Base-by-base conservation (phyloP, 2,797 vertebrate genomes). In the Enteromius radiatus region DNA sequence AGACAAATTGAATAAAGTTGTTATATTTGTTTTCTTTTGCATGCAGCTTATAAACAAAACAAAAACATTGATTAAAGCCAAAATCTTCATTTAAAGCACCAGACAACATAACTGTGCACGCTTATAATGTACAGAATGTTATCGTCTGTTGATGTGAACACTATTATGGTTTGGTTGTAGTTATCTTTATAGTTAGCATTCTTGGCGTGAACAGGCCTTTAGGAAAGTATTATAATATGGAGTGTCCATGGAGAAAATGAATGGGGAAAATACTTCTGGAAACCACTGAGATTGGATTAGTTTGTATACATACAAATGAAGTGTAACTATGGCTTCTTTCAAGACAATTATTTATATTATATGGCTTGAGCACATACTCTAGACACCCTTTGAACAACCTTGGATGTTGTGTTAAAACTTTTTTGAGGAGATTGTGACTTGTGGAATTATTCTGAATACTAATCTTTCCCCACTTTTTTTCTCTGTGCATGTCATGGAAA, bases 331-430 rank as follows among this genome's bases (percentile, higher is more conserved):
- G 2, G n/a, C n/a, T 26, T 76, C n/a, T 76, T 59, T 74, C 12
- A 54, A 54, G 47, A 36, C 1, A 74, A 38, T 36, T 41, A 59
- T 76, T 41, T 23, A 41, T 75, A 59, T 59, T 75, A 75, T 59
- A 59, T 54, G 31, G 2, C 6, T 14, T 26, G 73, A 41, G n/a
- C n/a, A 59, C 10, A 54, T 31, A 33, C 19, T 36, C 47, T 3
- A 23, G 49, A 54, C 49, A 54, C 17, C 69, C 69, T 73, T 49
- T 28, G 49, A 21, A 52, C 69, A 52, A 71, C 69, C 15, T 49
- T 49, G 43, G 26, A 15, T 41, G 23, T 68, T 6, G n/a, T 0
- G 2, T 43, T 43, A 69, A 68, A 69, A 26, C 68, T 49, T 5
- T 4, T 71, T 43, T 49, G 69, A 54, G 47, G 31, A 54, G 21